Conservation (phyloP, 2,888 invertebrate species). For the Aphidoletes aphidimyza region DNA sequence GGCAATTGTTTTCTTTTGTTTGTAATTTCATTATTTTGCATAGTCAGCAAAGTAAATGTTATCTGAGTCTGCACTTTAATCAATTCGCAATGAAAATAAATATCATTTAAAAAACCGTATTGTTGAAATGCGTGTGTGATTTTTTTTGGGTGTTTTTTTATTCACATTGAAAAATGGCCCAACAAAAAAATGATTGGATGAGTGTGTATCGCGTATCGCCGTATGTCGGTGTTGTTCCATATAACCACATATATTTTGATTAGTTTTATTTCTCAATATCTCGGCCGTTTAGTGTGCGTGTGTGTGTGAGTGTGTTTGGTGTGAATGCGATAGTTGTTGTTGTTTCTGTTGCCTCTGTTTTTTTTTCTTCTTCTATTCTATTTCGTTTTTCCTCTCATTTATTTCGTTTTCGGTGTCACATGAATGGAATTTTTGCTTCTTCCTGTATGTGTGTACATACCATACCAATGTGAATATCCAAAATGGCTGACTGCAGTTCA, state of each 20-base stretch:
- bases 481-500: slow-evolving; percentile 53
- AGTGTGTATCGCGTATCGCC: background rate
- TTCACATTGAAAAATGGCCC: background rate
- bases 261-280: slow-evolving; percentile 23
- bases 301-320: background rate
- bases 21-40: too few relatives aligned
- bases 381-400: slow-evolving; percentile 17
- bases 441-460: slow-evolving; percentile 3
- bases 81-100: background rate
- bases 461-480: slow-evolving; percentile 53
- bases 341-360: slow-evolving; percentile 17
- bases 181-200: slow-evolving; percentile 49
- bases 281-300: background rate
- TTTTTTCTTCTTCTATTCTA: slow-evolving; percentile 31
- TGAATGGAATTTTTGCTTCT: slow-evolving; percentile 52
- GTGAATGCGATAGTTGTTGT: background rate
- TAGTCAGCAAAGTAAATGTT: background rate
- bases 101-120: slow-evolving; percentile 31
- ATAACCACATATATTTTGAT: slow-evolving; percentile 35
- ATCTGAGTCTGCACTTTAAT: background rate
- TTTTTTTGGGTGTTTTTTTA: background rate
- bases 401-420: slow-evolving; percentile 53
- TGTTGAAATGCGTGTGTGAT: background rate
- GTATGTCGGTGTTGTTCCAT: background rate
- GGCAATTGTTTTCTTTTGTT: background rate